These are phyloP conservation scores for Azemiops feae DNA, from an alignment of 2,113 vertebrate species.

Conservation along the genomic window DNA sequence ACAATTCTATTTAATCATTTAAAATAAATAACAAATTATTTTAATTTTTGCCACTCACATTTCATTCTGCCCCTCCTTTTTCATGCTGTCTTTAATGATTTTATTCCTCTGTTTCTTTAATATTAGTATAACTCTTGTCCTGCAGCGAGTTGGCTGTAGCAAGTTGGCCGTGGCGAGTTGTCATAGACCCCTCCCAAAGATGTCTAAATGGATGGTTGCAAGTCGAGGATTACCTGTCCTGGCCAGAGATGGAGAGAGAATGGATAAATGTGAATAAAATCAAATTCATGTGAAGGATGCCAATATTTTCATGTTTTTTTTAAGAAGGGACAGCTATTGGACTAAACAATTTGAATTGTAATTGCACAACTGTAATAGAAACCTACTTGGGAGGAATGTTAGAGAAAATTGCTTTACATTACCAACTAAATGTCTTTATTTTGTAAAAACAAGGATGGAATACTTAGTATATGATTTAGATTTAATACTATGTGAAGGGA, in stretches of 20 bases:
- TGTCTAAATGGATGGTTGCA: no score
- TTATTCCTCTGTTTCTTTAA: no score
- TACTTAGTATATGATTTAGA: background rate
- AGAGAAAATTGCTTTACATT: background rate
- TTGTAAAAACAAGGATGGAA: background rate
- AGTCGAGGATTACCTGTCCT: no score
- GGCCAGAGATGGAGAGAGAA: background rate
- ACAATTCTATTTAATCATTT: no score
- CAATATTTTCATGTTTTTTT: background rate
- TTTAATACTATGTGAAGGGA: background rate
- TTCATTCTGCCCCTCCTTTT: no score
- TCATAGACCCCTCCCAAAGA: no score
- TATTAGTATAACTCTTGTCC: no score
- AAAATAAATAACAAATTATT: no score
- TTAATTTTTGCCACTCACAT: no score
- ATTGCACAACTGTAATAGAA: background rate
- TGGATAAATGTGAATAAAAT: background rate
- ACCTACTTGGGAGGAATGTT: background rate
- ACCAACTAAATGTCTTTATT: background rate
- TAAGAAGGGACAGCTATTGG: background rate
- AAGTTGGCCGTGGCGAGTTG: no score
- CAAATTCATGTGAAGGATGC: background rate
- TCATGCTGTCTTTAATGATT: no score
- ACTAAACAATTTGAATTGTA: background rate
- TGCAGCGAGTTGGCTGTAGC: no score